Base-by-base conservation (phyloP, 1,140 invertebrate species). In the Cataglyphis hispanica region DNA sequence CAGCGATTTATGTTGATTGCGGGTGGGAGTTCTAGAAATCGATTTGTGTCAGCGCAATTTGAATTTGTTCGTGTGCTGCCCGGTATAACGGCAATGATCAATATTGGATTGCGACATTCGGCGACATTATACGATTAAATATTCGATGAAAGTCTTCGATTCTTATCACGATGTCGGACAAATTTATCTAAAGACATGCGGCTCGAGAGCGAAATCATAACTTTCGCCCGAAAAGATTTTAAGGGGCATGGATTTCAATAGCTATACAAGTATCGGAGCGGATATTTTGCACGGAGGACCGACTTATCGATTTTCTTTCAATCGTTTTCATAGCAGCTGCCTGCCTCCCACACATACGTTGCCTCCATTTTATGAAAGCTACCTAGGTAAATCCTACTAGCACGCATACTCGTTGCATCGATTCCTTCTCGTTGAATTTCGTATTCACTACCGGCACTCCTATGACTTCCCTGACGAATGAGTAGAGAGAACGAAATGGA, bases 391-490 rank as follows among this genome's bases (percentile, higher is more conserved):
- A 89, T 76, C 69, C 63, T 76, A 70, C 84, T 80, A 58, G 75
- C 81, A 61, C 74, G 56, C 67, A 56, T 60, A 58, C 22, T 66
- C 85, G 70, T 61, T 66, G 75, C 88, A 69, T 89, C 56, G 88
- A 89, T 89, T 86, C 78, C 27, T 43, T 64, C 61, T 64, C 27
- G 34, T 8, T 19, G 85, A 75, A 89, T 89, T 86, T 43, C 58
- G 84, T 77, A 86, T 89, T 86, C 87, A 64, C 80, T 63, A 25
- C 31, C 46, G 53, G 64, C 50, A 56, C 31, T 76, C 56, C 56
- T 27, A 72, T 16, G 76, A 84, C 87, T 89, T 58, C 13, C 19
- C 81, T 69, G 85, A 89, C 70, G 88, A 77, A 86, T 43, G 66
- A 22, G n/a, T 16, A 6, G 58, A 60, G 66, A 70, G 31, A 64